Evolutionary conservation across 2,797 vertebrate species (phyloP).

Genomic region (Podarcis lilfordi): DNA sequence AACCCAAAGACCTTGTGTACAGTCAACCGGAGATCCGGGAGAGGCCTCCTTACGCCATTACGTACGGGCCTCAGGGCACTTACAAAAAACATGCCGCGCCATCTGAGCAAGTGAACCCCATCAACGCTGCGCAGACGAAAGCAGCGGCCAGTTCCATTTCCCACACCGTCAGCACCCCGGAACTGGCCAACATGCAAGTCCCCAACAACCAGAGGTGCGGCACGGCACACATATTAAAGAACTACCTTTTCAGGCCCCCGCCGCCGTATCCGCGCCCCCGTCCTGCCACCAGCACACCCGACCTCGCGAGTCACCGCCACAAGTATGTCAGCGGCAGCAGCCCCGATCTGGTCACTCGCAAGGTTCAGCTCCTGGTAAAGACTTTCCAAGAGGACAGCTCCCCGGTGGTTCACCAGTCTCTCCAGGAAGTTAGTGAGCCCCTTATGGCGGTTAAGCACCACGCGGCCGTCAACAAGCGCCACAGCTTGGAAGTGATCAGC

Average conservation of each 20-base stretch:
- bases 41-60: conserved; percentile 82
- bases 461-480: conserved; percentile 86
- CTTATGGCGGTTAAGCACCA: conserved; percentile 87
- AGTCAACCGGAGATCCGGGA: conserved; percentile 96
- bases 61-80: conserved; percentile 80
- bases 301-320: conserved; percentile 94
- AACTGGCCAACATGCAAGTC: conserved; percentile 91
- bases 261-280: conserved; percentile 91
- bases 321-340: conserved; percentile 91
- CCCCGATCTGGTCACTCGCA: conserved; percentile 92
- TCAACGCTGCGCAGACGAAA: conserved; percentile 70
- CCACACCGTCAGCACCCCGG: conserved; percentile 95
- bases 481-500: conserved; percentile 94
- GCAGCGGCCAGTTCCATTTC: conserved; percentile 86
- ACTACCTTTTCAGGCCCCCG: conserved; percentile 89
- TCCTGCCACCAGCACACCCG: conserved; percentile 94
- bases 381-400: conserved; percentile 97
- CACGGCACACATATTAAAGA: conserved; percentile 86
- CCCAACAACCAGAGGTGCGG: conserved; percentile 80
- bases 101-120: conserved; percentile 81
- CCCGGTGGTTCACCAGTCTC: conserved; percentile 90
- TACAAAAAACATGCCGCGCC: conserved; percentile 85
- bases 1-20: conserved; percentile 91
- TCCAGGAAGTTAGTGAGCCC: conserved; percentile 94
- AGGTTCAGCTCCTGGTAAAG: conserved; percentile 96